Conservation (phyloP, 2,113 vertebrate genomes). For the Prietella phreatophila region DNA sequence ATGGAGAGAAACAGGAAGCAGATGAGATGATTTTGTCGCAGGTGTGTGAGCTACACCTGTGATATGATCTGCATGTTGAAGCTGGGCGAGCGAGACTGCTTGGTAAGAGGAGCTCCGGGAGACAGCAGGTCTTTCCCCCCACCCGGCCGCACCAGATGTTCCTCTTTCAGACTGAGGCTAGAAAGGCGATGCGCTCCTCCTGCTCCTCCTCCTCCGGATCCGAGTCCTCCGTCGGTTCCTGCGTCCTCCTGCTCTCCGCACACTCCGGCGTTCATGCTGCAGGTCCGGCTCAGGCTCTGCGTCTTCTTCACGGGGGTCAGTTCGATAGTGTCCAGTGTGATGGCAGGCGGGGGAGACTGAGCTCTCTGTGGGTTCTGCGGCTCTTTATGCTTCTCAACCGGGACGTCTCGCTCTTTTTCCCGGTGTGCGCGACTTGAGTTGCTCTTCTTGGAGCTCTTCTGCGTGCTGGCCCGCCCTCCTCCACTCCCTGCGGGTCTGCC, state of each 20-base stretch:
- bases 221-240: constrained; percentile 60
- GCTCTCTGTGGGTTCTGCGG: constrained; percentile 66
- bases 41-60: constrained; percentile 81
- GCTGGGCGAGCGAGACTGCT: constrained; percentile 96
- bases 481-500: constrained; percentile 68
- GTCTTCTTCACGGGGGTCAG: constrained; percentile 91
- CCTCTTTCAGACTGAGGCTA: constrained; percentile 93
- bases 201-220: constrained; percentile 73
- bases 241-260: constrained; percentile 74
- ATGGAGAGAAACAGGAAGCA: neutral
- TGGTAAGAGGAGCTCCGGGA: constrained; percentile 86
- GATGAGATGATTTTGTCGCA: neutral
- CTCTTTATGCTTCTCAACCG: constrained; percentile 61
- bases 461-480: constrained; percentile 68
- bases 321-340: constrained; percentile 79
- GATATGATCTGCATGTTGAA: constrained; percentile 99
- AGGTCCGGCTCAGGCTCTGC: constrained; percentile 90
- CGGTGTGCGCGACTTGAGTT: constrained; percentile 77
- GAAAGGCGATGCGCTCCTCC: constrained; percentile 84
- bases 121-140: constrained; percentile 82
- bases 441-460: constrained; percentile 85
- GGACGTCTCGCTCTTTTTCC: constrained; percentile 59
- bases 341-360: constrained; percentile 67
- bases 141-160: constrained; percentile 81
- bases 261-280: constrained; percentile 85